These are phyloP conservation scores for Leptinotarsa haldemani DNA, from an alignment of 2,888 invertebrate species.

Conservation along the genomic window DNA sequence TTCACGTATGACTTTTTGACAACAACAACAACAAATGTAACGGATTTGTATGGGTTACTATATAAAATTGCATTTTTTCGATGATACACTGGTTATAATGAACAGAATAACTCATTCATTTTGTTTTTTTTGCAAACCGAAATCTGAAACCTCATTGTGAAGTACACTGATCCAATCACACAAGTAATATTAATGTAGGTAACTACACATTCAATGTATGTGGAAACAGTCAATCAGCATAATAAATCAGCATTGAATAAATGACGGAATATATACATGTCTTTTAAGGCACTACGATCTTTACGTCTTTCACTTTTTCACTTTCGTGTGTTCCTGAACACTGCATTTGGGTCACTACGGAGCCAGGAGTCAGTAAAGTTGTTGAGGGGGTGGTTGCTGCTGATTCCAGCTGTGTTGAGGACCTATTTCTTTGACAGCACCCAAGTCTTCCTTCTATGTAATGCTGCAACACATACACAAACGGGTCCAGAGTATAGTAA, in stretches of 20 bases:
- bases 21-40: too few relatives aligned
- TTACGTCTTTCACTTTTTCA: not conserved
- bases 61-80: too few relatives aligned
- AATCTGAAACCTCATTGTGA: too few relatives aligned
- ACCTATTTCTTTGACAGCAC: conserved; percentile 47
- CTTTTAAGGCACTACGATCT: not conserved
- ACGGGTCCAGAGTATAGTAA: conserved; percentile 86
- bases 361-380: not conserved
- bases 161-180: too few relatives aligned
- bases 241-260: too few relatives aligned
- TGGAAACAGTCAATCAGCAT: too few relatives aligned
- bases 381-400: not conserved
- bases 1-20: too few relatives aligned
- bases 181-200: too few relatives aligned
- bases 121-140: too few relatives aligned
- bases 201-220: not conserved
- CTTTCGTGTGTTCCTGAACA: not conserved
- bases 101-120: too few relatives aligned
- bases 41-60: too few relatives aligned
- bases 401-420: not conserved
- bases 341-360: not conserved
- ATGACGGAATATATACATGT: not conserved
- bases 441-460: conserved; percentile 62
- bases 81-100: too few relatives aligned
- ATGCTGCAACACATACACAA: conserved; percentile 82